Evolutionary conservation across 2,797 vertebrate genomes (phyloP).

Genomic region (Fratercula arctica): DNA sequence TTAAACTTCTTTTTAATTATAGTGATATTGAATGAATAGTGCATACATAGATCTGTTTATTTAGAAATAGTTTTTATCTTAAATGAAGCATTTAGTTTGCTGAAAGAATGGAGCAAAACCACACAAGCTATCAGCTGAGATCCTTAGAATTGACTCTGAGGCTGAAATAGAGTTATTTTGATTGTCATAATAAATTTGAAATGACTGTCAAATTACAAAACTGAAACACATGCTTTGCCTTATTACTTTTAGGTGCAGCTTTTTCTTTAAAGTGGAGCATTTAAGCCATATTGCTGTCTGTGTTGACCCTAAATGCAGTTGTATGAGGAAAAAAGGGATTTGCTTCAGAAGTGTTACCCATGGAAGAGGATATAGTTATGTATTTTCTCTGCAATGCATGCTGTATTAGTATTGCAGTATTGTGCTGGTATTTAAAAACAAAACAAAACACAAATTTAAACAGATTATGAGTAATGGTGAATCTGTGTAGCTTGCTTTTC

Average conservation of each 20-base stretch:
- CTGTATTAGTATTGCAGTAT: background rate
- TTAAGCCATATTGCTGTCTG: background rate
- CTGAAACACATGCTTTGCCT: background rate
- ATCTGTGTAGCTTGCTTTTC: background rate
- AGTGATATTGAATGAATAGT: background rate
- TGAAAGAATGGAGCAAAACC: background rate
- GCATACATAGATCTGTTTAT: background rate
- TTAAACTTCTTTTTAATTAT: background rate
- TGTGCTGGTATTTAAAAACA: background rate
- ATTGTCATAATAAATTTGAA: background rate
- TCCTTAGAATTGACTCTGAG: background rate
- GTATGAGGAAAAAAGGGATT: background rate
- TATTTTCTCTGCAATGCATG: background rate
- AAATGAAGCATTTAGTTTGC: background rate
- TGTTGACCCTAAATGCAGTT: background rate
- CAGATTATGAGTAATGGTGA: background rate
- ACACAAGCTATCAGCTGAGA: background rate
- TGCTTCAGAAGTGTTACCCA: background rate
- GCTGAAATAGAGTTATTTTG: background rate
- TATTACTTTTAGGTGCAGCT: background rate
- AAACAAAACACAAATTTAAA: background rate
- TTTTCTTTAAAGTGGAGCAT: background rate
- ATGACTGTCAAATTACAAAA: background rate
- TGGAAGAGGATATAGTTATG: background rate
- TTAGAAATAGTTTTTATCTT: background rate